Percentiles rank a stretch among this genome's conserved stretches.
Conservation (phyloP, 2,797 vertebrate genomes). For the Lacerta bilineata region DNA sequence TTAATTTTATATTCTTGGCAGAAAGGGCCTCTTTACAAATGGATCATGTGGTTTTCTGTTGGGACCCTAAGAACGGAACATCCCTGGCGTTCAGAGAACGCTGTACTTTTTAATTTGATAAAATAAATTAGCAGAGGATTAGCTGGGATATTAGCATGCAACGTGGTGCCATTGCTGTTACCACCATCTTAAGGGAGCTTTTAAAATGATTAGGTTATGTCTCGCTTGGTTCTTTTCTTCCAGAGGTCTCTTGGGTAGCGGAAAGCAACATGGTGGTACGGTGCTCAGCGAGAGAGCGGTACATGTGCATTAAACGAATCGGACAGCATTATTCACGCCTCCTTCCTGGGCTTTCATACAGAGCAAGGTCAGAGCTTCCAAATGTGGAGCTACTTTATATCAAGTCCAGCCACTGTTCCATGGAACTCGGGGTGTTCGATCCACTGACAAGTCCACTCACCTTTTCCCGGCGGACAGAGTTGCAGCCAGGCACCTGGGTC, state of each 20-base stretch:
- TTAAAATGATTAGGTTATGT: conserved; percentile 36
- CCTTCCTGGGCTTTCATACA: background rate
- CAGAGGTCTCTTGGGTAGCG: conserved; percentile 24
- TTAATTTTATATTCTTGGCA: conserved; percentile 83
- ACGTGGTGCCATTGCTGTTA: conserved; percentile 41
- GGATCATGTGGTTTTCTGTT: conserved; percentile 76
- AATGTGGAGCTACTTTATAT: background rate
- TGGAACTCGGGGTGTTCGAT: too few species aligned
- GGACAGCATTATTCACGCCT: background rate
- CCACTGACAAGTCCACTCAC: too few species aligned
- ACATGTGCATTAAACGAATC: background rate
- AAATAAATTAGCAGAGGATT: conserved; percentile 84
- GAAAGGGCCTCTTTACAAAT: conserved; percentile 73
- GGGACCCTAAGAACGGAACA: conserved; percentile 70
- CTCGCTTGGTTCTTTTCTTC: conserved; percentile 33
- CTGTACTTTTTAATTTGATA: conserved; percentile 81
- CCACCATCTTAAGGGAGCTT: conserved; percentile 62
- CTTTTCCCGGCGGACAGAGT: too few species aligned
- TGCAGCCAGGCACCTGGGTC: too few species aligned
- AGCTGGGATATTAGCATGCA: conserved; percentile 71
- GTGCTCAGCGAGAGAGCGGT: background rate
- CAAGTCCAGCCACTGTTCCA: too few species aligned
- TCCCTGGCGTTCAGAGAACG: conserved; percentile 77
- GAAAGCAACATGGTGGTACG: background rate
- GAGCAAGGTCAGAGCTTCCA: background rate